Percentiles rank a stretch among this genome's conserved stretches.
These are phyloP conservation scores for Dynastes maya DNA, from an alignment of 2,888 invertebrate species.

Conservation along the genomic window DNA sequence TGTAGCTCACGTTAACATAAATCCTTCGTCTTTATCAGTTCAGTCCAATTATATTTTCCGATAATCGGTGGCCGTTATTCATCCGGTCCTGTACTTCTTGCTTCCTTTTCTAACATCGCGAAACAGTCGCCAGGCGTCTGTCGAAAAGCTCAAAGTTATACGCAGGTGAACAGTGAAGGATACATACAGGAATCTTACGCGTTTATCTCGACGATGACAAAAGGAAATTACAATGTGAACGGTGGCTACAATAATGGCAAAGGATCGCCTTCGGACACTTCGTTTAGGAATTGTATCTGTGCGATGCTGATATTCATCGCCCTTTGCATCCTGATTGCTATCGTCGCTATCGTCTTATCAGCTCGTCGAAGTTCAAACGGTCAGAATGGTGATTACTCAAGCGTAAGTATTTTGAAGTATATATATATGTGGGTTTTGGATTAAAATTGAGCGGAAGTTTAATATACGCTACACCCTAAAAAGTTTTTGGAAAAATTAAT, in stretches of 20 bases:
- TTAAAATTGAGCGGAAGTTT: too few species aligned
- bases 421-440: too few species aligned
- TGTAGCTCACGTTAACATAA: neutral
- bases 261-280: constrained; percentile 51
- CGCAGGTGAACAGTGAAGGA: too few species aligned
- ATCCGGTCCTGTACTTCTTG: constrained; percentile 6
- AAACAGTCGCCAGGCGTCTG: constrained; percentile 7
- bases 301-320: constrained; percentile 56
- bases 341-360: constrained; percentile 32
- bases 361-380: neutral
- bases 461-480: too few species aligned
- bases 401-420: too few species aligned
- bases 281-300: constrained; percentile 58
- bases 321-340: constrained; percentile 55
- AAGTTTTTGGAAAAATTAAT: too few species aligned
- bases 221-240: constrained; percentile 54
- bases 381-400: too few species aligned
- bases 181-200: too few species aligned
- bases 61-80: constrained; percentile 31
- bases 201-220: constrained; percentile 51
- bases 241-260: constrained; percentile 46
- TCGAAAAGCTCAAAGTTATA: neutral
- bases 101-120: constrained; percentile 1
- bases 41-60: constrained; percentile 17
- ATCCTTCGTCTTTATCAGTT: constrained; percentile 10